Evolutionary conservation across 1,140 invertebrate genomes (phyloP).

Genomic region (Zaprionus gabonicus): DNA sequence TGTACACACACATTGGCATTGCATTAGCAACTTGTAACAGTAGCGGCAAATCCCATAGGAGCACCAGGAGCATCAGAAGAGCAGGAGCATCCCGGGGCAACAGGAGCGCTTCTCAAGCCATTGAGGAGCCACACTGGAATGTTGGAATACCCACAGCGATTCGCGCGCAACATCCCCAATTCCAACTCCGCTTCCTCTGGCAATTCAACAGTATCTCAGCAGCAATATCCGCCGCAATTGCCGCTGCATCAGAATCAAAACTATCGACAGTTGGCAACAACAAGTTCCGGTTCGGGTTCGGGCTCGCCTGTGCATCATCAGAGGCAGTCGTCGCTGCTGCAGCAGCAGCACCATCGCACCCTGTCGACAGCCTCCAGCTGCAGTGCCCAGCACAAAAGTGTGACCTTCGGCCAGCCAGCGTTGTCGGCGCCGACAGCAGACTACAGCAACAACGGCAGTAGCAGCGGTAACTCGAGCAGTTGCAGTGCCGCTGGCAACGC

Average conservation of each 20-base stretch:
- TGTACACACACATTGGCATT: neutral
- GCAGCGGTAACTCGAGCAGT: constrained; percentile 73
- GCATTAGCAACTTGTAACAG: constrained; percentile 10
- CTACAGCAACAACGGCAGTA: constrained; percentile 80
- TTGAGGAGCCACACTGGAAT: constrained; percentile 79
- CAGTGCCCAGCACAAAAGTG: constrained; percentile 84
- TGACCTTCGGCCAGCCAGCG: constrained; percentile 80
- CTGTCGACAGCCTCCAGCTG: constrained; percentile 82
- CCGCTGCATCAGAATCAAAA: constrained; percentile 70
- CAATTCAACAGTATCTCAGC: constrained; percentile 37
- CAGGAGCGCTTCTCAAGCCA: constrained; percentile 44
- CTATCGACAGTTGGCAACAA: constrained; percentile 56
- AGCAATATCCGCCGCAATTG: constrained; percentile 70
- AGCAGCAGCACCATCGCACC: constrained; percentile 77
- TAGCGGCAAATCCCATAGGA: constrained; percentile 11
- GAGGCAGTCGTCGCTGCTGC: constrained; percentile 67
- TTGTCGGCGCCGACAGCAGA: constrained; percentile 43
- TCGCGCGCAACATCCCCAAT: constrained; percentile 84
- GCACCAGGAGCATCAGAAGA: constrained; percentile 30
- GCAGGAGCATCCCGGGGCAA: constrained; percentile 34
- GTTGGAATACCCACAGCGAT: constrained; percentile 84
- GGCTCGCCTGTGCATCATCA: constrained; percentile 72
- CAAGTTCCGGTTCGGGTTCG: constrained; percentile 13
- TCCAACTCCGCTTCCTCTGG: constrained; percentile 48
- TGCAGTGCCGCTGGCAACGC: constrained; percentile 74